These are phyloP conservation scores for Phyllotis vaccarum DNA, from an alignment of 2,797 vertebrate genomes.

Conservation along the genomic window DNA sequence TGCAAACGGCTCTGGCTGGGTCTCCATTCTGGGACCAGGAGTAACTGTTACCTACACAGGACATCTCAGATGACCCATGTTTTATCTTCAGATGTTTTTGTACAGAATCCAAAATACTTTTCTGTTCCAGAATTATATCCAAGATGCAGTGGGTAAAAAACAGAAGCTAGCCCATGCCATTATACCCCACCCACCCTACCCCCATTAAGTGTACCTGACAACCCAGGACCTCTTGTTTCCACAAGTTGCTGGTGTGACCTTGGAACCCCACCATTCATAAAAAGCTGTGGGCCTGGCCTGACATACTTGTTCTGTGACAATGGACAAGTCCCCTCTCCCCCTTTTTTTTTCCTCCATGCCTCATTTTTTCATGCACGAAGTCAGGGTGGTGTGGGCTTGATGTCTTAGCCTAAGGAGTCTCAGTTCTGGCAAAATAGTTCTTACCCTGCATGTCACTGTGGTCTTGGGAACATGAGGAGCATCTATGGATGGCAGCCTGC, in stretches of 20 bases:
- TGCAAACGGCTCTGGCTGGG: not conserved
- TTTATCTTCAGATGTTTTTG: slow-evolving; percentile 64
- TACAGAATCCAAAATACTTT: slow-evolving; percentile 20
- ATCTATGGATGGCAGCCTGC: not conserved
- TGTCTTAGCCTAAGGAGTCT: not conserved
- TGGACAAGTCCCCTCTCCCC: not conserved
- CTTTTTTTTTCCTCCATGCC: not conserved
- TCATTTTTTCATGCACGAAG: slow-evolving; percentile 33
- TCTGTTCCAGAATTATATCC: not conserved
- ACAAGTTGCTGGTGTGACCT: not conserved
- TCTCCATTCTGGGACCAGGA: not conserved
- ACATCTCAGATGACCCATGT: not conserved
- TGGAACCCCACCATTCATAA: not conserved
- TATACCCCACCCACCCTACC: not conserved
- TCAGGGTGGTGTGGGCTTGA: not conserved
- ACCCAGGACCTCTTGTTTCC: not conserved
- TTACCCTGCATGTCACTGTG: not conserved
- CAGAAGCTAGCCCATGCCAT: not conserved
- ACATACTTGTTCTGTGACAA: not conserved
- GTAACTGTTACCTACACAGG: not conserved
- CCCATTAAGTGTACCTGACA: not conserved
- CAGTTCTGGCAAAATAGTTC: not conserved
- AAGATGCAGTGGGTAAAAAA: slow-evolving; percentile 9
- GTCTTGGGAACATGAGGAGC: not conserved
- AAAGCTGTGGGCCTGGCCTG: not conserved